phyloP scores from a whole-genome alignment of 2,888 invertebrate genomes.

The Ectemnius lituratus region DNA sequence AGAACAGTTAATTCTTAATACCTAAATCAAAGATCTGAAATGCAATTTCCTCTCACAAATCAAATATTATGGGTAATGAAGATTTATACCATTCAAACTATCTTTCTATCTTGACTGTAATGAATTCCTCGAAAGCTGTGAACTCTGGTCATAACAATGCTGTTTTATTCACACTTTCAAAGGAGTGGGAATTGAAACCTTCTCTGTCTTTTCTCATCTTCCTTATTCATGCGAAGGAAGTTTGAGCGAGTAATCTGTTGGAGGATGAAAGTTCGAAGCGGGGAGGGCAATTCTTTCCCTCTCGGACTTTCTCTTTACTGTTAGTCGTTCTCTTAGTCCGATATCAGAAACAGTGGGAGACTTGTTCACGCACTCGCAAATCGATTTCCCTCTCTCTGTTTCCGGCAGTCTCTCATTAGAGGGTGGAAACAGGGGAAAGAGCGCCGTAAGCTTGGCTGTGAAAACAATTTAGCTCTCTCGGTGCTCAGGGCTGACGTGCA shows the following conservation, averaged over 20 bases:
- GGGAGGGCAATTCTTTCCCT: conserved; percentile 23
- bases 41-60: too few relatives aligned
- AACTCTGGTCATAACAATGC: too few relatives aligned
- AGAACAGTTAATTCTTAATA: too few relatives aligned
- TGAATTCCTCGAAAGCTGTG: too few relatives aligned
- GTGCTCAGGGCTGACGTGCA: conserved; percentile 37
- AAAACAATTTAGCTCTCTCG: conserved; percentile 46
- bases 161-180: too few relatives aligned
- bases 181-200: too few relatives aligned
- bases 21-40: too few relatives aligned
- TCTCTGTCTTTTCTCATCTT: background rate
- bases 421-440: conserved; percentile 24
- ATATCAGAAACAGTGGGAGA: conserved; percentile 40
- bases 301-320: conserved; percentile 25
- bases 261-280: conserved; percentile 13
- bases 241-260: too few relatives aligned
- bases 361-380: conserved; percentile 42
- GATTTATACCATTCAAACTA: too few relatives aligned
- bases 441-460: conserved; percentile 23
- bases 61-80: too few relatives aligned
- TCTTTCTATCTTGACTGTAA: too few relatives aligned
- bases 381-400: conserved; percentile 39
- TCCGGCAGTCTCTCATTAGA: conserved; percentile 44
- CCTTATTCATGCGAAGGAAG: background rate
- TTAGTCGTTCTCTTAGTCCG: too few relatives aligned